Evolutionary conservation across 2,113 vertebrate species (phyloP).

Genomic region (Larimichthys polyactis): DNA sequence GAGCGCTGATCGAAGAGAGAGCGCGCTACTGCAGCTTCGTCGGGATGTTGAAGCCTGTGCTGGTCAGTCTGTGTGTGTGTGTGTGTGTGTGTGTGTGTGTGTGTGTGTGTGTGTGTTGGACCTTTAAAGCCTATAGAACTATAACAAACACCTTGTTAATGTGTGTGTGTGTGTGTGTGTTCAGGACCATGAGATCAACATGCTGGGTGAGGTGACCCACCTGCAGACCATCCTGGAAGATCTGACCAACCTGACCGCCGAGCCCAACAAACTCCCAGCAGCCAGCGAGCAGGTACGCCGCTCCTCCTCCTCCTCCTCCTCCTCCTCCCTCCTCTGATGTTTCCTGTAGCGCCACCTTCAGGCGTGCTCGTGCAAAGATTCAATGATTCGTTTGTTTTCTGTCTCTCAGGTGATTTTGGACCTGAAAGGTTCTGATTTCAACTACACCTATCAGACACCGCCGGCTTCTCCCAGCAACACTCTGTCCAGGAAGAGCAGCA

Average conservation of each 20-base stretch:
- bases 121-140: not conserved
- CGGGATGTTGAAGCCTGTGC: constrained; percentile 86
- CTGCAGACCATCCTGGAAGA: constrained; percentile 89
- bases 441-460: constrained; percentile 87
- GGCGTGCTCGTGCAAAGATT: no score
- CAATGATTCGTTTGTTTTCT: not conserved
- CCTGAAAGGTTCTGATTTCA: constrained; percentile 87
- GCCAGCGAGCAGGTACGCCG: constrained; percentile 85
- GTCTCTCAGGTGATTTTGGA: constrained; percentile 86
- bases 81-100: not conserved
- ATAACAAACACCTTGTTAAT: not conserved
- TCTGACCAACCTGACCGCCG: constrained; percentile 83
- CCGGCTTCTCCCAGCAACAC: constrained; percentile 86
- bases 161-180: constrained; percentile 33
- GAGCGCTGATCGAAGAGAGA: constrained; percentile 86
- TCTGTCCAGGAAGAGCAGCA: constrained; percentile 87
- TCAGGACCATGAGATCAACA: constrained; percentile 88
- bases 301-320: no score
- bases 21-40: constrained; percentile 87
- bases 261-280: constrained; percentile 85
- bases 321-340: not conserved
- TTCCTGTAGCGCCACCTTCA: not conserved
- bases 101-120: not conserved
- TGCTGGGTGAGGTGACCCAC: constrained; percentile 89
- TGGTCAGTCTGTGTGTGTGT: constrained; percentile 76